Evolutionary conservation across 2,888 invertebrate genomes (phyloP).

Genomic region (Lasioglossum oenotherae): DNA sequence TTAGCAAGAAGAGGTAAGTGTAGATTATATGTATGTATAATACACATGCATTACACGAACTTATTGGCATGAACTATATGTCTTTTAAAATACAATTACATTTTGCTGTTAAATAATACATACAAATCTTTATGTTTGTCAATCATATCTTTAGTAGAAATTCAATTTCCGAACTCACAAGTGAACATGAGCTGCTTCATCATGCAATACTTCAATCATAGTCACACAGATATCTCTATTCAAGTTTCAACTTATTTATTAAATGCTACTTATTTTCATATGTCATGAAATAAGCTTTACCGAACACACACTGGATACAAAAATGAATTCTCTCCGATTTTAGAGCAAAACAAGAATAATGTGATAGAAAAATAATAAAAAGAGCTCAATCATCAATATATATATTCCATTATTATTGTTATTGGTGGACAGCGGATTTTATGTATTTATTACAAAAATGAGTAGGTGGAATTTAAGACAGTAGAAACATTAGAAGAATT

Average conservation of each 20-base stretch:
- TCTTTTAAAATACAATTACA: not conserved
- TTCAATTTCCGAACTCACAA: not conserved
- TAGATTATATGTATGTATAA: not conserved
- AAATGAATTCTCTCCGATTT: constrained; percentile 2
- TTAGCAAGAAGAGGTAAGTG: constrained; percentile 77
- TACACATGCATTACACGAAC: constrained; percentile 23
- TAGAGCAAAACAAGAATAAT: not conserved
- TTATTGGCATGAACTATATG: constrained; percentile 21
- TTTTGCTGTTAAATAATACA: constrained; percentile 14
- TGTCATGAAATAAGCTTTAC: constrained; percentile 22
- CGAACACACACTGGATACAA: constrained; percentile 7
- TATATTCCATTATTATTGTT: not conserved
- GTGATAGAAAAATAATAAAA: not conserved
- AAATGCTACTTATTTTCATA: constrained; percentile 13
- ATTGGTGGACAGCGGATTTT: not conserved
- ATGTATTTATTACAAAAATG: no score
- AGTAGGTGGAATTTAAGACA: no score
- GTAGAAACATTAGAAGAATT: no score
- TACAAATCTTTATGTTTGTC: not conserved
- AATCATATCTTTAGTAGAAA: constrained; percentile 6
- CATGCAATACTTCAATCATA: constrained; percentile 32
- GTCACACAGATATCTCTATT: constrained; percentile 17
- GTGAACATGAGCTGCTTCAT: constrained; percentile 38
- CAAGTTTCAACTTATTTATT: constrained; percentile 19
- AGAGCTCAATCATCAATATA: not conserved